These are phyloP conservation scores for Minunthozetes semirufus DNA, from an alignment of 2,888 invertebrate species.

Conservation along the genomic window DNA sequence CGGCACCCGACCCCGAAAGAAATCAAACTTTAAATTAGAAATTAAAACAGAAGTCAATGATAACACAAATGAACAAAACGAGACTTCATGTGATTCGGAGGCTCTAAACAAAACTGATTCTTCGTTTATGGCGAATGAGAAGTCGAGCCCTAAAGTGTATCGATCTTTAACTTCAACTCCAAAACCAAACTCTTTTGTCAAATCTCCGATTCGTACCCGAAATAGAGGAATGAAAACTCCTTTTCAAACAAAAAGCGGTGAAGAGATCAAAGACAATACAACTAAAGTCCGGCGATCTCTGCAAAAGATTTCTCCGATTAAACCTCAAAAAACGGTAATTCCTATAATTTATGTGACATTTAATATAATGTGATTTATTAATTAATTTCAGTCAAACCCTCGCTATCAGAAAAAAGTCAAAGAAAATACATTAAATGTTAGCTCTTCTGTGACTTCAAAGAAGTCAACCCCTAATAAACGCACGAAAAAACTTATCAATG, in stretches of 20 bases:
- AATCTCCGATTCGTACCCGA: constrained; percentile 11
- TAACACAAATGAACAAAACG: not conserved
- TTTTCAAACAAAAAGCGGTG: not conserved
- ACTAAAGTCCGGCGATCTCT: not conserved
- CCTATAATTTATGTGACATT: too few species aligned
- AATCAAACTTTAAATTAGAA: not conserved
- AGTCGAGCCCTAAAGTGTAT: not conserved
- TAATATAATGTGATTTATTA: too few species aligned
- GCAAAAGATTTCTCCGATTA: not conserved
- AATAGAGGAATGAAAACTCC: constrained; percentile 25
- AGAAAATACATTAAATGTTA: not conserved
- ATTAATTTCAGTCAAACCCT: constrained; percentile 3
- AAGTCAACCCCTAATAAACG: not conserved
- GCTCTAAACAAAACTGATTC: not conserved
- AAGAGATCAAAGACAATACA: too few species aligned
- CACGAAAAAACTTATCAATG: not conserved
- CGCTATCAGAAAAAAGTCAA: not conserved
- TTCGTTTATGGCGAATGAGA: not conserved
- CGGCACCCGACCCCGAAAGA: constrained; percentile 6
- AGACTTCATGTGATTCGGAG: not conserved
- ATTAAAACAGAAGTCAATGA: not conserved
- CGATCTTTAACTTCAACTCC: not conserved
- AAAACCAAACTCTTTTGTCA: not conserved
- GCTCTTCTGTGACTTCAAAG: not conserved
- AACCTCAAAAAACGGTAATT: not conserved